Evolutionary conservation across 2,797 vertebrate species (phyloP).

Genomic region (Pseudomugil tenellus): DNA sequence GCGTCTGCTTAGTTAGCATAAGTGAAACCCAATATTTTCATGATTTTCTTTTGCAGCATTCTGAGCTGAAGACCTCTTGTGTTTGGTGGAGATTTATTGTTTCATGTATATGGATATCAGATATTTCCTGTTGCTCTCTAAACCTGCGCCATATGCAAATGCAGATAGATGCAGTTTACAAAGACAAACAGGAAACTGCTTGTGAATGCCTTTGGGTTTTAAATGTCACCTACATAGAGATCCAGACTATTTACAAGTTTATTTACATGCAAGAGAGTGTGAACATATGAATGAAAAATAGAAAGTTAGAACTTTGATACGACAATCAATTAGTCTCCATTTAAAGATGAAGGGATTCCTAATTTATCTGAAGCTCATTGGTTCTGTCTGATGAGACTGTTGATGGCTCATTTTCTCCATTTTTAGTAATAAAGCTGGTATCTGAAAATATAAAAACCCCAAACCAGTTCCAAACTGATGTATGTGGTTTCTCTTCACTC

Average conservation of each 20-base stretch:
- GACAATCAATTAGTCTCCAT: not conserved
- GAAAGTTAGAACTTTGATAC: slow-evolving; percentile 27
- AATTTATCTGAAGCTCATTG: not conserved
- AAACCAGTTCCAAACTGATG: not conserved
- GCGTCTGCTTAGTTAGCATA: not conserved
- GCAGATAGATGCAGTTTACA: slow-evolving; percentile 5
- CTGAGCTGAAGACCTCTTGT: not conserved
- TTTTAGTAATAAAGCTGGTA: slow-evolving; percentile 7
- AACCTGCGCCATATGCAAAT: not conserved
- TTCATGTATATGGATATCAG: not conserved
- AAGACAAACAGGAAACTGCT: slow-evolving; percentile 3
- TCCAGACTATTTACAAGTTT: slow-evolving; percentile 17
- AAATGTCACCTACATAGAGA: slow-evolving; percentile 13
- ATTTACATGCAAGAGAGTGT: slow-evolving; percentile 25
- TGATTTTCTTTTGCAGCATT: not conserved
- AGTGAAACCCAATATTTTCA: not conserved
- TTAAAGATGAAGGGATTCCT: slow-evolving; percentile 13
- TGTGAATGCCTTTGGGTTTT: slow-evolving; percentile 1
- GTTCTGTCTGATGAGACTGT: not conserved
- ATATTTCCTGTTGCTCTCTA: not conserved
- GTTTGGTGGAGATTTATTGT: not conserved
- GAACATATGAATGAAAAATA: slow-evolving; percentile 6
- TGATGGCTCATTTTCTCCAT: slow-evolving; percentile 31
- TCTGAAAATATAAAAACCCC: slow-evolving; percentile 29
- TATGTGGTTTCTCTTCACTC: slow-evolving; percentile 36